Base-by-base conservation (phyloP, 2,113 vertebrate species). In the Otus sunia region DNA sequence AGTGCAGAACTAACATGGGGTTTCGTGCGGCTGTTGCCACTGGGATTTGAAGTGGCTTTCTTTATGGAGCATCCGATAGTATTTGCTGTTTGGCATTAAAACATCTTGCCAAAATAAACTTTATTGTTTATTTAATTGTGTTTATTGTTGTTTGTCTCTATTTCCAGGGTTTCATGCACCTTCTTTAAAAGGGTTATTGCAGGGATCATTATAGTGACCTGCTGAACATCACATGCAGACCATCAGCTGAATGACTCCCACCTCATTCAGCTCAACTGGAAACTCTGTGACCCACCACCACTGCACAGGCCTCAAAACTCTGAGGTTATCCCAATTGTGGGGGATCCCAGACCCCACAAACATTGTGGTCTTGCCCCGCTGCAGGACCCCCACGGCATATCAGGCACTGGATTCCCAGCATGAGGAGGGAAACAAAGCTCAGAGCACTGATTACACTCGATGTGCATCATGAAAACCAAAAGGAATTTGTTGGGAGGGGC, bases 351-450 rank as follows among this genome's bases (percentile, higher is more conserved):
- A 2, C 18, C 17, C 18, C 21, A 7, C 13, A 55, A 37, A 9
- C 68, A 23, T 55, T 26, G 1, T 2, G 0, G 30, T 55, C n/a
- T 49, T 15, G 0, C 30, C 41, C 11, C 9, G 2, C 4, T 1
- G 30, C 71, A 59, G 16, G 63, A 76, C 12, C 13, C 41, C 17
- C 50, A 45, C 8, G 36, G 41, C 53, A 32, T 18, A 29, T 29
- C 19, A 56, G 36, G 58, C 23, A 11, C 27, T 4, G 26, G 32
- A 52, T 68, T 80, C n/a, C 20, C 0, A 0, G 25, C 0, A 0
- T 14, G 18, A 74, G 47, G 47, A 43, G 17, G 32, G 14, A 58
- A 88, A 45, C 23, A 15, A 59, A 68, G 43, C 34, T 83, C 56
- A 45, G 45, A 32, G 12, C 5, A 0, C 10, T 4, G 0, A 36